phyloP scores from a whole-genome alignment of 2,888 invertebrate species.

The Sicus ferrugineus region DNA sequence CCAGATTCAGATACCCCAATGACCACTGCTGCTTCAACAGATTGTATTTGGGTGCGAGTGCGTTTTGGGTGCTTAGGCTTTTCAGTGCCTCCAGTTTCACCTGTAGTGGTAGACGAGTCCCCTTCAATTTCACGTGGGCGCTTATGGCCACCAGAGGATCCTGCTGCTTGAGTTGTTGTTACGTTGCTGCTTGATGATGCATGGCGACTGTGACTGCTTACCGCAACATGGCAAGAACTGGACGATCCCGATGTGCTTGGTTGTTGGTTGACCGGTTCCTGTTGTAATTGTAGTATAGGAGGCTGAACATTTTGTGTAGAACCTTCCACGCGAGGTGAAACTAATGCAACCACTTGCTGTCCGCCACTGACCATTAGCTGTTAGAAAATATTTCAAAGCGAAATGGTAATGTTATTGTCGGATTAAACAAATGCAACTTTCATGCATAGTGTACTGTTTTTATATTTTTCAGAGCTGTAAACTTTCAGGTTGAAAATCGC shows the following conservation, averaged over 20 bases:
- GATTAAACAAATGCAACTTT: too few relatives aligned
- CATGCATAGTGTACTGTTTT: too few relatives aligned
- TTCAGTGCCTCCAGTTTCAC: slow-evolving; percentile 62
- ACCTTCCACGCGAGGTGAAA: slow-evolving; percentile 76
- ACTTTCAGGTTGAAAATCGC: too few relatives aligned
- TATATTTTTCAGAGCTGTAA: too few relatives aligned
- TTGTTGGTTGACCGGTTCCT: slow-evolving; percentile 60
- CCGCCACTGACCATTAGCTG: slow-evolving; percentile 59
- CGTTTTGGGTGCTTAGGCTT: slow-evolving; percentile 61
- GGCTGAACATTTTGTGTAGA: slow-evolving; percentile 58
- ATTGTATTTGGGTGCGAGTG: slow-evolving; percentile 55
- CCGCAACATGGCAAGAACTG: slow-evolving; percentile 60
- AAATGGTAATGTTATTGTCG: neutral
- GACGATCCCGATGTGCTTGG: slow-evolving; percentile 62
- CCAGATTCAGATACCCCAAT: slow-evolving; percentile 70
- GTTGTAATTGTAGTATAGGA: slow-evolving; percentile 53
- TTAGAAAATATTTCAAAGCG: neutral
- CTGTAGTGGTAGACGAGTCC: slow-evolving; percentile 66
- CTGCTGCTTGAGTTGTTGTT: slow-evolving; percentile 71
- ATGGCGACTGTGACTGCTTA: slow-evolving; percentile 64
- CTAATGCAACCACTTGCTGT: slow-evolving; percentile 74
- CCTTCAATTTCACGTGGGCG: slow-evolving; percentile 69
- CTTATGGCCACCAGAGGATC: slow-evolving; percentile 65
- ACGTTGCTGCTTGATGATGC: slow-evolving; percentile 73
- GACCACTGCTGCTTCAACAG: slow-evolving; percentile 54